phyloP scores from a whole-genome alignment of 1,140 invertebrate genomes.

The Cheumatopsyche charites region DNA sequence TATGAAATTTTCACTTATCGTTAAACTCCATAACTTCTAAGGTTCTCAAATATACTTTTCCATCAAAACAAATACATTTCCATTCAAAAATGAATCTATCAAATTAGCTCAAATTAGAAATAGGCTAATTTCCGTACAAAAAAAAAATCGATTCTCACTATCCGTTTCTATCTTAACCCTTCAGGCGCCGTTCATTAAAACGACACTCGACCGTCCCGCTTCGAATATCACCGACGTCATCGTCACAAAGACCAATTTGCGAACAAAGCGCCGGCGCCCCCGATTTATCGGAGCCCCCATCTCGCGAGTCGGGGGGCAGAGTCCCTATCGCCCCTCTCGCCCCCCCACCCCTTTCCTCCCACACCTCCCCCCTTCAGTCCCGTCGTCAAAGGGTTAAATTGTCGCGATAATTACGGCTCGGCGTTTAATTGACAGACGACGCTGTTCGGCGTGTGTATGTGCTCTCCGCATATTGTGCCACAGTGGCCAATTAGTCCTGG shows the following conservation, averaged over 20 bases:
- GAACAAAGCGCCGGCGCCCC: constrained; percentile 20
- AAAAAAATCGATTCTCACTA: too few species aligned
- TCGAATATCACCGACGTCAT: constrained; percentile 13
- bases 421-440: constrained; percentile 39
- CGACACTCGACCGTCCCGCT: constrained; percentile 30
- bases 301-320: background rate
- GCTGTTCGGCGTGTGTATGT: constrained; percentile 7
- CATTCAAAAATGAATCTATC: background rate
- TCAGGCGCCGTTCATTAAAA: constrained; percentile 34
- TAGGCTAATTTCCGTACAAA: too few species aligned
- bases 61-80: background rate
- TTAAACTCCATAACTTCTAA: too few species aligned
- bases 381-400: constrained; percentile 36
- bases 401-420: constrained; percentile 33
- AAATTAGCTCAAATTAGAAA: background rate
- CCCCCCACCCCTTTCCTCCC: background rate
- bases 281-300: background rate
- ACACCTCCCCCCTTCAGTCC: background rate
- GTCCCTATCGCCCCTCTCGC: background rate
- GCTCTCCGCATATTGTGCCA: constrained; percentile 28
- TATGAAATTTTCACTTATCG: too few species aligned
- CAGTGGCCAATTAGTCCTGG: constrained; percentile 16
- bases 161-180: constrained; percentile 9
- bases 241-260: constrained; percentile 28
- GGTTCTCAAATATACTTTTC: too few species aligned